phyloP scores from a whole-genome alignment of 2,888 invertebrate species.

The Euplagia quadripunctaria region DNA sequence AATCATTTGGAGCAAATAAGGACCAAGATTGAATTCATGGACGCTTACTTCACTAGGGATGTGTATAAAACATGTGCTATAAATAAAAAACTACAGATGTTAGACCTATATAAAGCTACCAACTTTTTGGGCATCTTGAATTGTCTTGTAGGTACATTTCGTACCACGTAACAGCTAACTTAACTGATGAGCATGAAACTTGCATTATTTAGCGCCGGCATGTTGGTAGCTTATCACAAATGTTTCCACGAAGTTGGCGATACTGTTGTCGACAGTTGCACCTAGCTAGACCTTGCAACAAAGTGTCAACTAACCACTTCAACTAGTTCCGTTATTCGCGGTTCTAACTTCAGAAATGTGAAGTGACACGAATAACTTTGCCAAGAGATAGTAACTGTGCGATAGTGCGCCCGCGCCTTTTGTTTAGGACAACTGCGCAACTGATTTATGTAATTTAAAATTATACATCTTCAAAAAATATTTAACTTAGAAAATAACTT shows the following conservation, averaged over 20 bases:
- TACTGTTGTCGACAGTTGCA: conserved; percentile 64
- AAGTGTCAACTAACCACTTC: conserved; percentile 77
- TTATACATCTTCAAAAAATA: background rate
- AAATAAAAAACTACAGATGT: too few relatives aligned
- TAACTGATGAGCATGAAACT: conserved; percentile 36
- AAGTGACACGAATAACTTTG: conserved; percentile 74
- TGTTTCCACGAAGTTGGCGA: conserved; percentile 61
- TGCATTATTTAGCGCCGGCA: conserved; percentile 50
- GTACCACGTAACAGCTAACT: conserved; percentile 6
- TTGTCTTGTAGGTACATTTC: background rate
- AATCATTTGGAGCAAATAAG: too few relatives aligned
- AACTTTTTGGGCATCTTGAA: background rate
- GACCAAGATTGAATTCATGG: too few relatives aligned
- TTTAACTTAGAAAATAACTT: conserved; percentile 4
- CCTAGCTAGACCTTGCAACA: conserved; percentile 76
- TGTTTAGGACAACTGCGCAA: conserved; percentile 31
- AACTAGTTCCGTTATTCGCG: conserved; percentile 63
- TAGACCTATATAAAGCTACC: too few relatives aligned
- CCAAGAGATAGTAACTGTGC: conserved; percentile 64
- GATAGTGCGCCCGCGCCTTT: conserved; percentile 40
- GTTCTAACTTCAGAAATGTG: conserved; percentile 62
- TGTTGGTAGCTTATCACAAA: conserved; percentile 60
- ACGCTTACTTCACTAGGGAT: too few relatives aligned
- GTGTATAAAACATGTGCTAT: too few relatives aligned
- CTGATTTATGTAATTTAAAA: background rate